Base-by-base conservation (phyloP, 1,140 invertebrate species). In the Zaprionus nigranus region DNA sequence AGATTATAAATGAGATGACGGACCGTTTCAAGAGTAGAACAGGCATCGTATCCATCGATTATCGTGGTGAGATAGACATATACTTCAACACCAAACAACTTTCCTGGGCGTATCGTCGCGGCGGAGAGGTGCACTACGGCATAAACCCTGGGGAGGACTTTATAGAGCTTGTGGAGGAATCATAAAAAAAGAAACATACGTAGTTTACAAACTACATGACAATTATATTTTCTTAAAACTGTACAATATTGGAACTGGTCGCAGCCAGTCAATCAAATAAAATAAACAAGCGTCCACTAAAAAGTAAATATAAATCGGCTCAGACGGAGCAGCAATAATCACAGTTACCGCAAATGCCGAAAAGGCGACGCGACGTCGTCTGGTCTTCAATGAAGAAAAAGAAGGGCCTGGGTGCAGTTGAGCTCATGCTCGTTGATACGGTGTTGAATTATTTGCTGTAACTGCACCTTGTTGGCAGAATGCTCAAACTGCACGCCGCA, bases 91-190 rank as follows among this genome's bases (percentile, higher is more conserved):
- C 95, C 2, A 93, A 94, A 22, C 93, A 95, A 70, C 97, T 97
- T 96, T 93, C 96, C 1, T 97, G 96, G 96, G 96, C 95, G 3
- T 97, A 96, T 91, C 93, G 95, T 12, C 94, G 94, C 69, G 94
- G 94, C 17, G 93, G 94, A 51, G 92, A 94, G 82, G 69, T 95
- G 24, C 93, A 94, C 91, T 96, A 93, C 92, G 96, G 96, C 1
- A 95, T 96, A 13, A 93, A 95, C 20, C 93, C 93, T 49, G 93
- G 87, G 5, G 82, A 90, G 20, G 53, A 79, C 66, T 51, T 74
- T 17, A 1, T 68, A 13, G 71, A 75, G 17, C 59, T 49, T 60
- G 58, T 77, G 12, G 28, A 38, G 36, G 46, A 63, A 30, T 6
- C 54, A 26, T 30, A 6, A 5, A 17, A 6, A 64, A 3, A 34